Conservation (phyloP, 2,113 vertebrate species). For the Clarias magur region DNA sequence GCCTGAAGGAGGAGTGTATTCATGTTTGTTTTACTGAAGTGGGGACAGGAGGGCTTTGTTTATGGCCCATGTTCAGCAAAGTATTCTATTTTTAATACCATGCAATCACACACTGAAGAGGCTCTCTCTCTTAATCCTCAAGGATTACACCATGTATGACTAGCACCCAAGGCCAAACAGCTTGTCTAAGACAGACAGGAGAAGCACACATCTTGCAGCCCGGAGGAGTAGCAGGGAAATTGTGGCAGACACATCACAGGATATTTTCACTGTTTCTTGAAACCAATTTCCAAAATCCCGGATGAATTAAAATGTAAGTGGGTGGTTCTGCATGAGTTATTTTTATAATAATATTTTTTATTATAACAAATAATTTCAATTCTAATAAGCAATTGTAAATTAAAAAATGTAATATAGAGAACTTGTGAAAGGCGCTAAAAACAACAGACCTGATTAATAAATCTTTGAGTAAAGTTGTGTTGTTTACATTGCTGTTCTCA, state of each 20-base stretch:
- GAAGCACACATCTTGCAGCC: conserved; percentile 29
- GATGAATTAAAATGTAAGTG: conserved; percentile 26
- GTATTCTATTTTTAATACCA: conserved; percentile 56
- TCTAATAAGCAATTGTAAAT: background rate
- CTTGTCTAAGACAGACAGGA: conserved; percentile 50
- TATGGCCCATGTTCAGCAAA: conserved; percentile 47
- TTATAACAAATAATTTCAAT: background rate
- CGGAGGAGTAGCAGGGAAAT: conserved; percentile 19
- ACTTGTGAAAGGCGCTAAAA: background rate
- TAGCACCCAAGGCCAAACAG: conserved; percentile 52
- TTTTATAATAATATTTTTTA: conserved; percentile 11
- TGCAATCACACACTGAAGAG: conserved; percentile 55
- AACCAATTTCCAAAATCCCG: conserved; percentile 23
- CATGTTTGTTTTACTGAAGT: conserved; percentile 48
- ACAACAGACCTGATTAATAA: background rate
- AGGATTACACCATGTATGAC: conserved; percentile 48
- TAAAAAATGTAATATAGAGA: background rate
- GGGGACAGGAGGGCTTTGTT: conserved; percentile 51
- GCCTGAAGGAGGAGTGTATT: conserved; percentile 36
- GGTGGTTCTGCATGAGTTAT: conserved; percentile 9
- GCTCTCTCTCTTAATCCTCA: conserved; percentile 50
- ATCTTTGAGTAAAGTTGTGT: background rate
- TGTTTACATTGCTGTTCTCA: background rate
- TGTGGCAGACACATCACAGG: conserved; percentile 24
- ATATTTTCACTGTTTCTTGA: conserved; percentile 19